Evolutionary conservation across 2,888 invertebrate genomes (phyloP).

Genomic region (Craniophora ligustri): DNA sequence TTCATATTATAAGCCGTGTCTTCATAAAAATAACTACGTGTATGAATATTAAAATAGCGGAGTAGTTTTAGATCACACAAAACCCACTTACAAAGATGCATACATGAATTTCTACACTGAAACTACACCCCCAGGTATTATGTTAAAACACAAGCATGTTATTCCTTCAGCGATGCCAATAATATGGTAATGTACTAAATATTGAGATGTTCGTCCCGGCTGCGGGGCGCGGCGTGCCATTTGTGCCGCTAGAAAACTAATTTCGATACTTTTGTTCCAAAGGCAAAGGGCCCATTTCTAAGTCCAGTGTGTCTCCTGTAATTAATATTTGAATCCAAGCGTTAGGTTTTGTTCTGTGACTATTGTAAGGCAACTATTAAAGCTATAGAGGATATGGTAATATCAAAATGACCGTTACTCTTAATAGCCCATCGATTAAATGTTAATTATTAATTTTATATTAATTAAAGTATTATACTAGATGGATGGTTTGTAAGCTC

Average conservation of each 20-base stretch:
- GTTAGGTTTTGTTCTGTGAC: slow-evolving; percentile 11
- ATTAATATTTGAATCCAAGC: slow-evolving; percentile 33
- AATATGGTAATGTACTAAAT: slow-evolving; percentile 49
- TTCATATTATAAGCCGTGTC: too few species aligned
- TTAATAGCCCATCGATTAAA: too few species aligned
- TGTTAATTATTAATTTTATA: too few species aligned
- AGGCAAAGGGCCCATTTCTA: slow-evolving; percentile 21
- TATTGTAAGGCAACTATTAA: slow-evolving; percentile 4
- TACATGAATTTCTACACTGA: background rate
- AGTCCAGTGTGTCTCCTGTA: slow-evolving; percentile 18
- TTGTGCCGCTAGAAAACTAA: slow-evolving; percentile 34
- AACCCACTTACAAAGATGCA: background rate
- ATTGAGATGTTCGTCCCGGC: slow-evolving; percentile 36
- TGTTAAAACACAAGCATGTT: slow-evolving; percentile 6
- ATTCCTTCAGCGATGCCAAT: slow-evolving; percentile 33
- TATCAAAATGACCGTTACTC: too few species aligned
- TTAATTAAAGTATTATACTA: too few species aligned
- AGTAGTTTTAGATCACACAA: too few species aligned
- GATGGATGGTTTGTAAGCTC: too few species aligned
- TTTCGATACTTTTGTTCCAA: slow-evolving; percentile 47
- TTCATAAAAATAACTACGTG: too few species aligned
- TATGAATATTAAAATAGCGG: too few species aligned
- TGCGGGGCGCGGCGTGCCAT: too few species aligned
- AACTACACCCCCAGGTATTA: slow-evolving; percentile 6
- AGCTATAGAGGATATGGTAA: background rate